Evolutionary conservation across 1,140 invertebrate genomes (phyloP).

Genomic region (Dinothrombium tinctorium): DNA sequence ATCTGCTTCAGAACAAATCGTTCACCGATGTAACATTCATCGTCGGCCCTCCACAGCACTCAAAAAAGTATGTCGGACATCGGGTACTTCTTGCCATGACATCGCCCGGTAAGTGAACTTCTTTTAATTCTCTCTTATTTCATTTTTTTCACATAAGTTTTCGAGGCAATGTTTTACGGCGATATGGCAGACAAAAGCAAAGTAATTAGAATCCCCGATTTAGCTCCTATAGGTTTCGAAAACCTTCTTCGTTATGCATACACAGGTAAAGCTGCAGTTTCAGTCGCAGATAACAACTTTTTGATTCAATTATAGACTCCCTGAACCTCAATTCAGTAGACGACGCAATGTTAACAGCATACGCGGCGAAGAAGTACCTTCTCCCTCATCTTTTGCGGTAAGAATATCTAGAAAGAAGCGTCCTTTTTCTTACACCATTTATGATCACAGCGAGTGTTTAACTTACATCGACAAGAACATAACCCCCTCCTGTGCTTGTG

Average conservation of each 20-base stretch:
- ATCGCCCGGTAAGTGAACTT: constrained; percentile 10
- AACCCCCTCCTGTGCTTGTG: constrained; percentile 17
- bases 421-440: not conserved
- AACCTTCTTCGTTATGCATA: constrained; percentile 18
- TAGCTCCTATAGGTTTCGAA: constrained; percentile 19
- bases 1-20: constrained; percentile 18
- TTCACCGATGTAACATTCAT: constrained; percentile 19
- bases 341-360: constrained; percentile 19
- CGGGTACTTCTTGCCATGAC: constrained; percentile 18
- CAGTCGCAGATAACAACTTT: not conserved
- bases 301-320: constrained; percentile 11
- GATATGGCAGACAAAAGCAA: constrained; percentile 20
- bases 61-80: constrained; percentile 19
- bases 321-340: constrained; percentile 17
- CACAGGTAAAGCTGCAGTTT: constrained; percentile 5
- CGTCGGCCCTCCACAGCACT: constrained; percentile 17
- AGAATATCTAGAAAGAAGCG: no score
- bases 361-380: constrained; percentile 18
- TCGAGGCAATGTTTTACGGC: constrained; percentile 19
- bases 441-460: constrained; percentile 15
- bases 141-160: constrained; percentile 11
- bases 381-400: constrained; percentile 16
- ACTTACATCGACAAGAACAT: constrained; percentile 18
- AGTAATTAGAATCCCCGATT: constrained; percentile 18
- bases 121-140: not conserved